Conservation (phyloP, 2,113 vertebrate species). For the Pygoscelis adeliae region DNA sequence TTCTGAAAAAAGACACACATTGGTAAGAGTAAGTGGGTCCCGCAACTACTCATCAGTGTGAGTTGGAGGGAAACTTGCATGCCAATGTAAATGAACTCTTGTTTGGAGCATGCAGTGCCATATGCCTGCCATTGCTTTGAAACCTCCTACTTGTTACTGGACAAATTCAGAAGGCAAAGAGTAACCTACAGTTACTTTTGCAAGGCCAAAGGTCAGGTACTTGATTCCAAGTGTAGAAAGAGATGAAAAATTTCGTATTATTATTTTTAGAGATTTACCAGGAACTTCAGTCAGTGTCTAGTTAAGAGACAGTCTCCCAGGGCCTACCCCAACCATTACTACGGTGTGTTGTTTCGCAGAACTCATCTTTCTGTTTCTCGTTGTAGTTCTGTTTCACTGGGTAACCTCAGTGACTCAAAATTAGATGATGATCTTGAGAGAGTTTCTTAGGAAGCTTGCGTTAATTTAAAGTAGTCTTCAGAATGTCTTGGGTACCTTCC, state of each 20-base stretch:
- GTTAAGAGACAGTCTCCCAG: not conserved
- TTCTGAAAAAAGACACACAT: fast-evolving
- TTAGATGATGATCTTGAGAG: not conserved
- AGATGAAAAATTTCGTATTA: not conserved
- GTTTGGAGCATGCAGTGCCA: not conserved
- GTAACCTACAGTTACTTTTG: not conserved
- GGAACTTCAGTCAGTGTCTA: not conserved
- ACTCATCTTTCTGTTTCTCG: not conserved
- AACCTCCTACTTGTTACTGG: not conserved
- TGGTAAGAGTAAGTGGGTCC: not conserved
- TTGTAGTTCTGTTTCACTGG: not conserved
- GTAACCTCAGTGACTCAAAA: not conserved
- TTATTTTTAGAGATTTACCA: not conserved
- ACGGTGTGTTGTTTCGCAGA: not conserved
- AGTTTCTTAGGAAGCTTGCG: not conserved
- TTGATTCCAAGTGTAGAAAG: not conserved
- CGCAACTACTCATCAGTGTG: not conserved
- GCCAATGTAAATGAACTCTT: not conserved
- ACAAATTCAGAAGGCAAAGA: not conserved
- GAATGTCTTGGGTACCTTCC: not conserved
- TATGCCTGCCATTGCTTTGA: not conserved
- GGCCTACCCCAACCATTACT: not conserved
- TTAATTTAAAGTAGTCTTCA: constrained; percentile 17
- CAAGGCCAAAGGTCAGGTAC: not conserved
- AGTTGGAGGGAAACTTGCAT: not conserved